Evolutionary conservation across 2,888 invertebrate species (phyloP), one percentile per base, ranked within the genome.

Genomic region (Agrotis puta): DNA sequence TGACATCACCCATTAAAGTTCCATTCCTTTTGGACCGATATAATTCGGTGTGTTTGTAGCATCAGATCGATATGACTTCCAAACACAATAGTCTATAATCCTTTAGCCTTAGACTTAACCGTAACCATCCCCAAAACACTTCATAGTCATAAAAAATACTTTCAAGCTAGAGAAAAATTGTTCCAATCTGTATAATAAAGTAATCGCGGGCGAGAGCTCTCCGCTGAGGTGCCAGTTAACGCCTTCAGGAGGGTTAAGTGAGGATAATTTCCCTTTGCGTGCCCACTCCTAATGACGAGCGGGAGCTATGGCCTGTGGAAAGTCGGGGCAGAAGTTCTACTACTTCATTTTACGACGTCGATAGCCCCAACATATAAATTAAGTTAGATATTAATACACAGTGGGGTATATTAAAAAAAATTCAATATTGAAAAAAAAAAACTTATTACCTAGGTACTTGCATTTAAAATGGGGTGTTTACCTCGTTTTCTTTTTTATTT

Each of bases 251-350:
- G 95, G 95, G 95, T 94, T 95, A 95, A 96, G 94, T 94, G 94
- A 91, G 94, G 94, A 95, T 95, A 95, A 95, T 95, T 95, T 95
- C 94, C 94, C 93, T 95, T 94, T 94, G 94, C 95, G 94, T 95
- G 94, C 94, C 94, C 92, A 92, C 92, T 94, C 89, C 89, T 94
- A 94, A 94, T 94, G 94, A 94, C 91, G 92, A 90, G 89, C 84
- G 85, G 84, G 84, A 83, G 86, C 86, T 85, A 73, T 45, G 51
- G 43, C 0, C 20, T 16, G 14, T 11, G 11, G 2, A 20, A 59
- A 48, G 14, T 13, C 18, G 48, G 14, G 7, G 48, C 2, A 72
- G 82, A 82, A 79, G 68, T 13, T 18, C 14, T 45, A 70, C 20
- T 54, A 39, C 2, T 33, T 33, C 33, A 33, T 33, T 33, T 33